Conservation (phyloP, 2,113 vertebrate species). For the Tetrao urogallus region DNA sequence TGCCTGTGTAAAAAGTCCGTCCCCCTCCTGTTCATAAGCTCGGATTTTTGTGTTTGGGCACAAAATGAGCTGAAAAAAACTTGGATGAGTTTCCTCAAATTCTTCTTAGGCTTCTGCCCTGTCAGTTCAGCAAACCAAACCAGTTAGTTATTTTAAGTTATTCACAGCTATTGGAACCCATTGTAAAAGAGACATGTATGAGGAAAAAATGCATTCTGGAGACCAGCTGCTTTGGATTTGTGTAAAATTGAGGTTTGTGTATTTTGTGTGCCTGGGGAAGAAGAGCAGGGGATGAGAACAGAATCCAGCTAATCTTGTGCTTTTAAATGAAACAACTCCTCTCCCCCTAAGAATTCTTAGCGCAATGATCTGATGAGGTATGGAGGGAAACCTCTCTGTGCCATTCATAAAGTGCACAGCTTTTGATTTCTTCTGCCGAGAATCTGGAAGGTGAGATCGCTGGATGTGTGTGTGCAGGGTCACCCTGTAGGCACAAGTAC, state of each 20-base stretch:
- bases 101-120: neutral
- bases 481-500: neutral
- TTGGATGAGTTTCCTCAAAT: neutral
- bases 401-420: neutral
- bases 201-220: neutral
- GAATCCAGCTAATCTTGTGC: neutral
- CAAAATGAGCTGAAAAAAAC: neutral
- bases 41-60: neutral
- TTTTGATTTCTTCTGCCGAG: neutral
- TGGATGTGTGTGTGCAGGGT: neutral
- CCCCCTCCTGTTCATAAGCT: neutral
- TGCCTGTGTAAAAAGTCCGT: neutral
- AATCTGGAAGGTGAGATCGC: neutral
- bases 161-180: neutral
- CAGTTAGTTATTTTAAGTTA: neutral
- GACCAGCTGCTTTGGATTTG: neutral
- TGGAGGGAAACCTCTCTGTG: neutral
- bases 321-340: neutral
- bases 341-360: neutral
- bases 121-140: neutral
- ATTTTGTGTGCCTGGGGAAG: neutral
- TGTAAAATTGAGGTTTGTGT: neutral
- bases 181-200: neutral
- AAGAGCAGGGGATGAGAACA: neutral
- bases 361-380: neutral